A percentile compares a stretch with the other conserved stretches of the same genome.
phyloP scores from a whole-genome alignment of 2,113 vertebrate species.

The Cygnus buccinator region DNA sequence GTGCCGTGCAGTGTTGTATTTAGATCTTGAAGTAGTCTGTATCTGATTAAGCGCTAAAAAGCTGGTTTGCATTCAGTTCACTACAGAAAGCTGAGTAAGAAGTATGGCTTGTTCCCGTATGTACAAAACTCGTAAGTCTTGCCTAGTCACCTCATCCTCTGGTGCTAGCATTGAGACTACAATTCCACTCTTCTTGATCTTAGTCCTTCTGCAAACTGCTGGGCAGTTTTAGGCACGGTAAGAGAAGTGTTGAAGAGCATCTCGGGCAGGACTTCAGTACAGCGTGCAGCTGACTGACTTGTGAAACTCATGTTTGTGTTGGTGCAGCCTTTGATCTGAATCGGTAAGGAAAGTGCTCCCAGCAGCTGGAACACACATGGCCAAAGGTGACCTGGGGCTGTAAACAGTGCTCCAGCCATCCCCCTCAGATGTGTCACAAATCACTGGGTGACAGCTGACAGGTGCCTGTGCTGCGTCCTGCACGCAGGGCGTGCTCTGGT shows the following conservation, averaged over 20 bases:
- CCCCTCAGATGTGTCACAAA: slow-evolving; percentile 56
- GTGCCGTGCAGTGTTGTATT: neutral
- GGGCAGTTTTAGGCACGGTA: neutral
- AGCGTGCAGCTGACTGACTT: neutral
- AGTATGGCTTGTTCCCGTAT: neutral
- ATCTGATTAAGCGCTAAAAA: neutral
- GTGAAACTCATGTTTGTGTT: neutral
- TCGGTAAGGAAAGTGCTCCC: neutral
- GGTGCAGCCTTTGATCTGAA: slow-evolving; percentile 73
- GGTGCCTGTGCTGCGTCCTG: slow-evolving; percentile 64
- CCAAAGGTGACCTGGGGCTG: slow-evolving; percentile 49
- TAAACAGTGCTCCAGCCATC: neutral
- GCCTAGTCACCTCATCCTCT: neutral
- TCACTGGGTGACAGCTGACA: slow-evolving; percentile 54
- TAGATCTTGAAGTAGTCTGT: neutral
- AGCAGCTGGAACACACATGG: slow-evolving; percentile 70
- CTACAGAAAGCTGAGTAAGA: neutral
- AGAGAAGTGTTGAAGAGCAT: neutral
- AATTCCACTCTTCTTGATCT: neutral
- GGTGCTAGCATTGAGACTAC: neutral
- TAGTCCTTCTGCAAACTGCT: neutral
- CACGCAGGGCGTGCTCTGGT: neutral
- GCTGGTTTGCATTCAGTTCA: neutral
- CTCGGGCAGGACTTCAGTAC: neutral
- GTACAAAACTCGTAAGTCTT: neutral